Base-by-base conservation (phyloP, 2,113 vertebrate genomes). In the Symphodus melops region DNA sequence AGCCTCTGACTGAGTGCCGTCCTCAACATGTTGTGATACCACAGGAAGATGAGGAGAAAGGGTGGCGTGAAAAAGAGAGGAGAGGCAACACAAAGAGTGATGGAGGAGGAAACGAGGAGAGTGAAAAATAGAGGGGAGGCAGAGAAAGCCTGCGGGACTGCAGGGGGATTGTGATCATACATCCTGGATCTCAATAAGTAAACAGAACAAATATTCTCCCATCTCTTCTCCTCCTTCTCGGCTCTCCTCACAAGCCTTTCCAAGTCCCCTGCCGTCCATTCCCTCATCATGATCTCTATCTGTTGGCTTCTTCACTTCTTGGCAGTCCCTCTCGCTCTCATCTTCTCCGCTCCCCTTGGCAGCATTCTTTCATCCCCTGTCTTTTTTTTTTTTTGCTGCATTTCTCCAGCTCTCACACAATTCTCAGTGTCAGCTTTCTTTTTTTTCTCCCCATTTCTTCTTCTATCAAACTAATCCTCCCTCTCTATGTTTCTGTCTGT, bases 161-260 rank as follows among this genome's bases (percentile, higher is more conserved):
- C 59, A 17, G 73, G 56, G 23, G 83, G 63, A 78, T 64, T 81
- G 72, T 86, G 71, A 82, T 88, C 68, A 72, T 68, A 70, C 54
- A 80, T 88, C 80, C 77, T 75, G 79, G 80, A 84, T 88, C 63
- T 89, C 83, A 89, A 88, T 90, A 88, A 91, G 85, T 88, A 88
- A 90, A 90, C 79, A 84, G 63, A 89, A 88, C 83, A 91, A 89
- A 90, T 85, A 87, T 81, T 83, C 72, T 72, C 67, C 48, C 62
- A 73, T 75, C 72, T 77, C 65, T 71, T 87, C 80, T 82, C 77
- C 79, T 87, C 75, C 62, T 79, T 46, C 65, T 72, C 65, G 59
- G 68, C 70, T 78, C 68, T 61, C 74, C 80, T 86, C 59, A 77
- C 80, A 73, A 86, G 70, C 70, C 48, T 48, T 86, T 84, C 80